Base-by-base conservation (phyloP, 2,888 invertebrate species). In the Neoscelio sp. region DNA sequence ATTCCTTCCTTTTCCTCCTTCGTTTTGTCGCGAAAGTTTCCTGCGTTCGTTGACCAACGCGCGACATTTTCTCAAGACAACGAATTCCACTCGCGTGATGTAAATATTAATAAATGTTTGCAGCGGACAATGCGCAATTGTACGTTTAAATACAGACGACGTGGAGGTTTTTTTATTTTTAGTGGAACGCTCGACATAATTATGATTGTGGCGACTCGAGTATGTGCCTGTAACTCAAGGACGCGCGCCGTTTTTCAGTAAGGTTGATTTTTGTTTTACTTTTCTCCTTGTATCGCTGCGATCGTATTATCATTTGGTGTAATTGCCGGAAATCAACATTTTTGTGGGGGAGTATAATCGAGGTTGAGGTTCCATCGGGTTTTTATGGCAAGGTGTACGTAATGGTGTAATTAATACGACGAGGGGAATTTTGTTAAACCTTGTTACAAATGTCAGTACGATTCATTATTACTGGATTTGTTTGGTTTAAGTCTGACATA, bases 261-360 rank as follows among this genome's bases (percentile, higher is more conserved):
- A 70, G 56, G 54, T 48, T 68, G 30, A 76, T 73, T 73, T 73
- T 68, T 54, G 30, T 64, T 78, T 73, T 35, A 52, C 56, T 40
- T 54, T 33, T 50, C 58, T 42, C 44, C 52, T 46, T 58, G n/a
- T 42, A 30, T 56, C 38, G 38, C 44, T 23, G 52, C 44, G 62
- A 65, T 70, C 58, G 73, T 52, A 68, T 68, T 79, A 58, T 65
- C 71, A 79, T 75, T 79, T 33, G 4, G 48, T 52, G 46, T 79
- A 75, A 79, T 75, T 71, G 71, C 78, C 78, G 78, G 71, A 78
- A 78, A 71, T 78, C 56, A 73, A 78, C 65, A 73, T 60, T 77
- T 77, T 77, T 71, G 77, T 77, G 77, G 71, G 70, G 65, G 65
- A 77, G 71, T 77, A 18, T 70, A 77, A 77, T 77, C 68, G 76